A percentile compares a stretch with the other conserved stretches of the same genome.
phyloP scores from a whole-genome alignment of 2,888 invertebrate genomes.

The Drosophila niveifrons region DNA sequence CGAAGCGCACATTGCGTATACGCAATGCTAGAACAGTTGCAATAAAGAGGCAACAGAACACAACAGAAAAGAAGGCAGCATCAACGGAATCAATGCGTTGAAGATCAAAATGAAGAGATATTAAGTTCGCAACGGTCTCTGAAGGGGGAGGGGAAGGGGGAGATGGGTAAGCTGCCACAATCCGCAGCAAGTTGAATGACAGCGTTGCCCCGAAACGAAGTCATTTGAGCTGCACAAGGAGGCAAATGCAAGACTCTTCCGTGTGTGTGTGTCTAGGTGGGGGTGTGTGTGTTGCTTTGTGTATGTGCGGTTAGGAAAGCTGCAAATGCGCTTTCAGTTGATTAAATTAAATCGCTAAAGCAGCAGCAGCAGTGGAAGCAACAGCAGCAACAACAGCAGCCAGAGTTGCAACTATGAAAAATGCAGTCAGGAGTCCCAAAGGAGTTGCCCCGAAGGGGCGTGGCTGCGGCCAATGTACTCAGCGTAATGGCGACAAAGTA shows the following conservation, averaged over 20 bases:
- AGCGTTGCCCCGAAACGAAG: constrained; percentile 55
- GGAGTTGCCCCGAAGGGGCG: constrained; percentile 27
- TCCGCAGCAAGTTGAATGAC: constrained; percentile 56
- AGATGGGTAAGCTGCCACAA: constrained; percentile 29
- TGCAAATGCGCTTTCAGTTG: constrained; percentile 80
- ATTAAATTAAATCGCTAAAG: constrained; percentile 80
- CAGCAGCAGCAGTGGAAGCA: constrained; percentile 6
- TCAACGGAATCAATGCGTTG: constrained; percentile 20
- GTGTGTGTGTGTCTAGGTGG: constrained; percentile 4
- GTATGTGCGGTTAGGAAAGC: constrained; percentile 64
- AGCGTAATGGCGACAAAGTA: constrained; percentile 73
- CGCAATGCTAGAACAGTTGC: not conserved
- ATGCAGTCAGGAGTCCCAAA: constrained; percentile 53
- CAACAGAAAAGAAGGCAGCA: constrained; percentile 8
- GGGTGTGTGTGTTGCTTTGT: constrained; percentile 23
- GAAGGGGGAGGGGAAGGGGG: not conserved
- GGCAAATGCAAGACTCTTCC: constrained; percentile 38
- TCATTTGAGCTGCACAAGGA: constrained; percentile 45
- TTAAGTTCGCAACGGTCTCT: constrained; percentile 17
- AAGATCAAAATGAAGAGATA: constrained; percentile 34
- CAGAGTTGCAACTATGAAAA: constrained; percentile 65
- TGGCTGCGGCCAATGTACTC: constrained; percentile 65
- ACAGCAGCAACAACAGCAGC: constrained; percentile 41
- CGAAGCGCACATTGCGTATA: constrained; percentile 9
- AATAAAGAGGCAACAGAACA: not conserved